phyloP scores from a whole-genome alignment of 2,888 invertebrate genomes.

The Pharmacophagus antenor region DNA sequence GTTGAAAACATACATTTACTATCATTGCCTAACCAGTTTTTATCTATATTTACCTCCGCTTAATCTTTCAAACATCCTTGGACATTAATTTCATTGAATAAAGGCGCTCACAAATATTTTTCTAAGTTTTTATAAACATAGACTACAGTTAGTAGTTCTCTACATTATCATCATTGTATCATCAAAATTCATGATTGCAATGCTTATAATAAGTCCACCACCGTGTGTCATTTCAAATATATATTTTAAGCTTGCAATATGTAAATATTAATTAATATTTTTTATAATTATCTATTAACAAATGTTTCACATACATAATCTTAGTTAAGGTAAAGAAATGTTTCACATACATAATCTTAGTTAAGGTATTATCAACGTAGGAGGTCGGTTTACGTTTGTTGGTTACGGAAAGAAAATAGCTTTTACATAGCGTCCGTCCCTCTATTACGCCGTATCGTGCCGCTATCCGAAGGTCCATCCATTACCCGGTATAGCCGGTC shows the following conservation, averaged over 20 bases:
- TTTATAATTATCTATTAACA: no score
- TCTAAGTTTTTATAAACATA: no score
- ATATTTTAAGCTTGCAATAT: no score
- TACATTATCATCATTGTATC: no score
- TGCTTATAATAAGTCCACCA: no score
- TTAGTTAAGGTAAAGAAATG: background rate
- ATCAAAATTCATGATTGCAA: no score
- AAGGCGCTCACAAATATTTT: background rate
- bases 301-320: no score
- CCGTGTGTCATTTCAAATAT: no score
- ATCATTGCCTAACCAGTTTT: background rate
- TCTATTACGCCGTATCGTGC: conserved; percentile 50
- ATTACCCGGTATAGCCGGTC: conserved; percentile 36
- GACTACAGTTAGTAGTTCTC: no score
- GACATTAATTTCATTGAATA: background rate
- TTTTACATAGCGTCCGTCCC: conserved; percentile 60
- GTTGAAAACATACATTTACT: no score
- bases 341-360: background rate
- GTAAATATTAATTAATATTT: no score
- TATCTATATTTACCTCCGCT: background rate
- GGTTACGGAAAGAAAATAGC: conserved; percentile 37
- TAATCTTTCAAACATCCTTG: background rate
- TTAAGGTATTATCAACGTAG: background rate
- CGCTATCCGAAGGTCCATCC: conserved; percentile 48
- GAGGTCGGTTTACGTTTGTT: conserved; percentile 41